Evolutionary conservation across 2,888 invertebrate species (phyloP).

Genomic region (Rhorus exstirpatorius): DNA sequence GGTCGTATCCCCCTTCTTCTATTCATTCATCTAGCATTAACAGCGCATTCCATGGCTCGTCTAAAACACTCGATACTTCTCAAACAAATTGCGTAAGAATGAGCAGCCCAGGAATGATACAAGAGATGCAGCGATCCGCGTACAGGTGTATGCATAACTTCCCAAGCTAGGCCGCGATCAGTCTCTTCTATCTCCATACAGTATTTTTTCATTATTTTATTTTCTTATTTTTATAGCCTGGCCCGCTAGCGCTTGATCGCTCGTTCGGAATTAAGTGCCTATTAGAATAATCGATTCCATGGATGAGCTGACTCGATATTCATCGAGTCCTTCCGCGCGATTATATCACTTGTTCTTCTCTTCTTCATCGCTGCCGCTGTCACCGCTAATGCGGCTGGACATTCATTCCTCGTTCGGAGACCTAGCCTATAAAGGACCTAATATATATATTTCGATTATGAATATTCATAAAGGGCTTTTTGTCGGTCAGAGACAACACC

Average conservation of each 20-base stretch:
- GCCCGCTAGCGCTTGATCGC: constrained; percentile 58
- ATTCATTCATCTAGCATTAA: constrained; percentile 24
- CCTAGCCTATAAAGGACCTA: constrained; percentile 9
- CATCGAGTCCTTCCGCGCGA: constrained; percentile 20
- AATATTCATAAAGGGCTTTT: constrained; percentile 77
- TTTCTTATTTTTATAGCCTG: constrained; percentile 37
- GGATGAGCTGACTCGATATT: constrained; percentile 55
- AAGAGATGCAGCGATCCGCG: constrained; percentile 28
- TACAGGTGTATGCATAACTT: constrained; percentile 17
- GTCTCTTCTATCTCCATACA: too few relatives aligned
- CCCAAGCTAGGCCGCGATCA: constrained; percentile 11
- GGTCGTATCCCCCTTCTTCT: constrained; percentile 19
- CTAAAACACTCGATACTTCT: constrained; percentile 49
- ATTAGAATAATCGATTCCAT: constrained; percentile 67
- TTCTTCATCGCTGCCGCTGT: neutral
- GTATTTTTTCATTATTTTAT: neutral
- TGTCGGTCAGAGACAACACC: constrained; percentile 72
- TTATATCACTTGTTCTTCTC: constrained; percentile 18
- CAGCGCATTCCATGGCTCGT: constrained; percentile 49
- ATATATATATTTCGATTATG: constrained; percentile 69
- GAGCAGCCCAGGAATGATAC: constrained; percentile 17
- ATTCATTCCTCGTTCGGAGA: neutral
- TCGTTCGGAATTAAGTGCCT: constrained; percentile 74
- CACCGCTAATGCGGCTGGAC: neutral
- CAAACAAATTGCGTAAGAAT: constrained; percentile 62